phyloP scores from a whole-genome alignment of 2,797 vertebrate genomes.

The Phyllotis vaccarum region DNA sequence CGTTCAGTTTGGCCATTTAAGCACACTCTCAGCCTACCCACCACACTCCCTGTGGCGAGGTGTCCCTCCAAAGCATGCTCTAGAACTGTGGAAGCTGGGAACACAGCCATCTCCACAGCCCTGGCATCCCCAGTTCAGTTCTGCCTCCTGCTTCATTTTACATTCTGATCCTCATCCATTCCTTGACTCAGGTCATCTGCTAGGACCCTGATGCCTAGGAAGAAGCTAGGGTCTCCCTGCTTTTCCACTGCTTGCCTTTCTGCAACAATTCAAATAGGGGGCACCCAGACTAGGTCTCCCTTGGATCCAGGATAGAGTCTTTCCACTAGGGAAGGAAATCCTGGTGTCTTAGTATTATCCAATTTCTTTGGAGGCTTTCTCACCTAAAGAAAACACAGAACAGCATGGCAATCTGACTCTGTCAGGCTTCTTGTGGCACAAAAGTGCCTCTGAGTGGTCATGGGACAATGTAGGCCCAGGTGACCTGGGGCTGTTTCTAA shows the following conservation, averaged over 20 bases:
- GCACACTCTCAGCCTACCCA: neutral
- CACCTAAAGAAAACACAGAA: neutral
- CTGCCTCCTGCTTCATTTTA: neutral
- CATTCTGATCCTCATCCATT: neutral
- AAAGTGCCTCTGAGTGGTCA: constrained; percentile 48
- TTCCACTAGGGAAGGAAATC: neutral
- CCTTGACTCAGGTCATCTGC: neutral
- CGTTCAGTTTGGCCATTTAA: neutral
- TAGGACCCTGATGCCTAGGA: neutral
- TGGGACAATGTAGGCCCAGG: neutral
- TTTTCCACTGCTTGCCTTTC: neutral
- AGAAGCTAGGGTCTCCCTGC: neutral
- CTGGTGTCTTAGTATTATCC: neutral
- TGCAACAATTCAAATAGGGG: neutral
- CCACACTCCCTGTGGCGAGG: neutral
- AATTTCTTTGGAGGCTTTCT: neutral
- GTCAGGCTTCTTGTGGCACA: constrained; percentile 6
- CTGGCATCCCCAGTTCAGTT: neutral
- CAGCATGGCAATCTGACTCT: neutral
- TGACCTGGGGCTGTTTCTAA: neutral
- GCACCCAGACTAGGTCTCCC: neutral
- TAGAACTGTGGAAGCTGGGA: neutral
- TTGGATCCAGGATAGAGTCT: neutral
- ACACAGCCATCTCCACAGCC: neutral
- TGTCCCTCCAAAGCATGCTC: neutral